These are phyloP conservation scores for Tiliqua scincoides DNA, from an alignment of 2,113 vertebrate genomes.

Conservation along the genomic window DNA sequence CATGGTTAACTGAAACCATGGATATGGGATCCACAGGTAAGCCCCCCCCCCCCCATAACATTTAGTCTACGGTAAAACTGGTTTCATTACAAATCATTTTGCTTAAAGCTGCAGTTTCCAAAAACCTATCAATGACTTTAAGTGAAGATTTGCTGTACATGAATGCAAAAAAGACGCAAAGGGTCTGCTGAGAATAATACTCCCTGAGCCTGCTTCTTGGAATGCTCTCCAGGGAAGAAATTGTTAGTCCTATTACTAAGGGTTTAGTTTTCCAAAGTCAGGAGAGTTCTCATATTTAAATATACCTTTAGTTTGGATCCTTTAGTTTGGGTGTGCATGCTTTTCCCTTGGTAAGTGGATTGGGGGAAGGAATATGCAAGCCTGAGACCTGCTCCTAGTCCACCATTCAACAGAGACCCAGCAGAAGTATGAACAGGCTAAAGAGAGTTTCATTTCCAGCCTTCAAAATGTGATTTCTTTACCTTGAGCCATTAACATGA, in stretches of 20 bases:
- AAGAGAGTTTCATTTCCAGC: neutral
- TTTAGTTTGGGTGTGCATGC: neutral
- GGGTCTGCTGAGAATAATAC: neutral
- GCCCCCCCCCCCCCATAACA: too few relatives aligned
- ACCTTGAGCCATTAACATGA: slow-evolving; percentile 88
- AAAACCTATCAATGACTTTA: too few relatives aligned
- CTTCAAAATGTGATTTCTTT: slow-evolving; percentile 43
- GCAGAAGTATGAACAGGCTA: neutral
- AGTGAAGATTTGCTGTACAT: too few relatives aligned
- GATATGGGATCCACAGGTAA: too few relatives aligned
- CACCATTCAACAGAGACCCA: neutral
- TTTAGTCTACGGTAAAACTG: too few relatives aligned
- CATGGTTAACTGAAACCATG: too few relatives aligned
- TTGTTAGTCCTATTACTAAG: neutral
- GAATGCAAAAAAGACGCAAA: neutral
- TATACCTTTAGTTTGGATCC: neutral
- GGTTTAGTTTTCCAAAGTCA: neutral
- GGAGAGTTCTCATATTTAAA: neutral
- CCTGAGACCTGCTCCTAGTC: neutral
- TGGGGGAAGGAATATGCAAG: neutral
- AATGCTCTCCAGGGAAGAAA: neutral
- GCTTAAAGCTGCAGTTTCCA: too few relatives aligned
- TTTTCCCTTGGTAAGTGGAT: neutral
- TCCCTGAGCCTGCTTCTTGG: neutral
- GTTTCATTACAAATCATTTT: too few relatives aligned